Percentiles rank a stretch among this genome's conserved stretches.
These are phyloP conservation scores for Agonopterix heracliana DNA, from an alignment of 2,888 invertebrate genomes.

Conservation along the genomic window DNA sequence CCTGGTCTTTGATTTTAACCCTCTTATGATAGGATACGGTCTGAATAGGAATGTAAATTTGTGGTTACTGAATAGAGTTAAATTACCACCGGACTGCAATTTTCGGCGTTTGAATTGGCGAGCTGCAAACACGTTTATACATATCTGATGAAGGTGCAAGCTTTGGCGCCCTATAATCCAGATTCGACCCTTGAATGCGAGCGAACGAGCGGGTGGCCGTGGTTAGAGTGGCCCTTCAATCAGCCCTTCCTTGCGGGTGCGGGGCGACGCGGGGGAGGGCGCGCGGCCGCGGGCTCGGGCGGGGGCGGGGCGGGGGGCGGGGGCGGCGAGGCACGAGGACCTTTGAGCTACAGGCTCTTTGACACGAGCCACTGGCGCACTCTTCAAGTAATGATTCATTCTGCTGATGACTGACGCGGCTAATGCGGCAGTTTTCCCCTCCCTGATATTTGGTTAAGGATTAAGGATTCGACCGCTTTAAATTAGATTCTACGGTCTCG, in stretches of 20 bases:
- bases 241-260: constrained; percentile 65
- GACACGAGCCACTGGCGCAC: constrained; percentile 74
- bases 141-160: constrained; percentile 72
- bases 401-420: constrained; percentile 73
- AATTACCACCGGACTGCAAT: constrained; percentile 59
- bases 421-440: constrained; percentile 61
- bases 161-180: constrained; percentile 73
- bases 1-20: not conserved
- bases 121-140: constrained; percentile 65
- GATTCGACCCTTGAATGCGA: constrained; percentile 72
- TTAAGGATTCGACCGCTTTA: constrained; percentile 42
- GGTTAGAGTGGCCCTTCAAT: constrained; percentile 75
- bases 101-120: constrained; percentile 56
- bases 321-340: constrained; percentile 49
- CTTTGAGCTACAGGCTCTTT: constrained; percentile 73
- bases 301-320: constrained; percentile 13
- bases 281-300: constrained; percentile 9
- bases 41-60: constrained; percentile 27
- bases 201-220: constrained; percentile 72
- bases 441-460: constrained; percentile 55
- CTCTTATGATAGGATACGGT: constrained; percentile 29
- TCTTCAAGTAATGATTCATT: constrained; percentile 77
- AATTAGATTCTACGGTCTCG: constrained; percentile 38
- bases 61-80: constrained; percentile 46
- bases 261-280: constrained; percentile 31